These are phyloP conservation scores for Alviniconcha marisindica DNA, from an alignment of 1,140 invertebrate genomes.

Conservation along the genomic window DNA sequence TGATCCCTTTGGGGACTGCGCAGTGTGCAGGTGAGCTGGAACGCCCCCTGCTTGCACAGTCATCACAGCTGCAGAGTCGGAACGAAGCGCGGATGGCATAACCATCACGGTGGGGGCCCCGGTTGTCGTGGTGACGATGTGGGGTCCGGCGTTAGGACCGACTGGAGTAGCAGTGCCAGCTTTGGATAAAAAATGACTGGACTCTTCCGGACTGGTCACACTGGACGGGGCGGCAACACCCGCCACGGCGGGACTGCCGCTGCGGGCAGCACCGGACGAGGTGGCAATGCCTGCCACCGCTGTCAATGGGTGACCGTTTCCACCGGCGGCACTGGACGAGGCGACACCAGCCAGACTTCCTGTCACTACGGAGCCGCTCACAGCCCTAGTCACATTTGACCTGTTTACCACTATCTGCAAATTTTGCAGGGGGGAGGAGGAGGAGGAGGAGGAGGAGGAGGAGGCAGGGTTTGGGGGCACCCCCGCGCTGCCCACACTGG, in stretches of 20 bases:
- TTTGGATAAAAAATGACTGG: slow-evolving; percentile 65
- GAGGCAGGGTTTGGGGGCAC: neutral
- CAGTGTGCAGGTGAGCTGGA: neutral
- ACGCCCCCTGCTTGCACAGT: neutral
- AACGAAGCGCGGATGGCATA: neutral
- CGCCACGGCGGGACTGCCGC: neutral
- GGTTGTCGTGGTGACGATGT: slow-evolving; percentile 1
- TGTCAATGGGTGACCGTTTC: neutral
- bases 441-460: slow-evolving; percentile 9
- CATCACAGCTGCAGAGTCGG: slow-evolving; percentile 11
- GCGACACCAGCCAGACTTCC: neutral
- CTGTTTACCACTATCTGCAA: slow-evolving; percentile 35
- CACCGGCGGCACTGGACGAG: neutral
- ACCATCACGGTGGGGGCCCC: slow-evolving; percentile 5
- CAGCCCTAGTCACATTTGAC: neutral
- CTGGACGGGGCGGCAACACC: neutral
- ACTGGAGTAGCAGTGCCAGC: slow-evolving; percentile 65
- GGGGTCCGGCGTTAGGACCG: slow-evolving; percentile 57
- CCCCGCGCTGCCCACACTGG: slow-evolving; percentile 64
- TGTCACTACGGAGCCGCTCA: neutral
- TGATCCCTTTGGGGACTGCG: slow-evolving; percentile 2
- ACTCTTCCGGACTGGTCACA: slow-evolving; percentile 53
- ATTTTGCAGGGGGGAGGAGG: slow-evolving; percentile 29
- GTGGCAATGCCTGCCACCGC: no score
- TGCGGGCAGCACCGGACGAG: neutral